Evolutionary conservation across 2,797 vertebrate genomes (phyloP).

Genomic region (Tapera naevia): DNA sequence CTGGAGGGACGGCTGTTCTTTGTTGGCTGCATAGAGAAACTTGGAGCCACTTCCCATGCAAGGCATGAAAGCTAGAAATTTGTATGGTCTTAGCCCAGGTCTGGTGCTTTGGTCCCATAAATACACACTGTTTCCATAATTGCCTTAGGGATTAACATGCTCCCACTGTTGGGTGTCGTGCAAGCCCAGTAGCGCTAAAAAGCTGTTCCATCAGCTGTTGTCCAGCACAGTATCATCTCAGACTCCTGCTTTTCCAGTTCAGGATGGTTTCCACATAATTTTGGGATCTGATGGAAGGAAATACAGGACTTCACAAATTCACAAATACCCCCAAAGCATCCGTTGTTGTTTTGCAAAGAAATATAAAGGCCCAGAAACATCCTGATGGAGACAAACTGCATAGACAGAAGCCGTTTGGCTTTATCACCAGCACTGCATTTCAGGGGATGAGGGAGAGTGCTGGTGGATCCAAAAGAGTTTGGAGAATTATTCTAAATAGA

Average conservation of each 20-base stretch:
- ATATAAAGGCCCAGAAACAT: not conserved
- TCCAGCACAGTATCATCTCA: not conserved
- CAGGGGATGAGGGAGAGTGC: not conserved
- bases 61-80: not conserved
- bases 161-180: not conserved
- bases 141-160: not conserved
- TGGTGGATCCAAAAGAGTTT: not conserved
- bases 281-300: not conserved
- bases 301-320: not conserved
- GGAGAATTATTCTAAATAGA: not conserved
- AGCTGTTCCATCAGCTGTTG: not conserved
- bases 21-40: not conserved
- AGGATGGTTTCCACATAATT: not conserved
- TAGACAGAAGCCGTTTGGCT: not conserved
- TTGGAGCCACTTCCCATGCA: not conserved
- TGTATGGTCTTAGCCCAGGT: not conserved
- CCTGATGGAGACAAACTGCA: accelerated
- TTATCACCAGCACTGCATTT: not conserved
- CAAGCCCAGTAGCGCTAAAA: accelerated
- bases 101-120: not conserved
- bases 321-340: not conserved
- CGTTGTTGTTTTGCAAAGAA: not conserved
- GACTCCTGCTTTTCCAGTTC: not conserved
- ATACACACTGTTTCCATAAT: not conserved
- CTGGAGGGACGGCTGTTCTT: not conserved